These are phyloP conservation scores for Macrotis lagotis DNA, from an alignment of 2,113 vertebrate species.

Conservation along the genomic window DNA sequence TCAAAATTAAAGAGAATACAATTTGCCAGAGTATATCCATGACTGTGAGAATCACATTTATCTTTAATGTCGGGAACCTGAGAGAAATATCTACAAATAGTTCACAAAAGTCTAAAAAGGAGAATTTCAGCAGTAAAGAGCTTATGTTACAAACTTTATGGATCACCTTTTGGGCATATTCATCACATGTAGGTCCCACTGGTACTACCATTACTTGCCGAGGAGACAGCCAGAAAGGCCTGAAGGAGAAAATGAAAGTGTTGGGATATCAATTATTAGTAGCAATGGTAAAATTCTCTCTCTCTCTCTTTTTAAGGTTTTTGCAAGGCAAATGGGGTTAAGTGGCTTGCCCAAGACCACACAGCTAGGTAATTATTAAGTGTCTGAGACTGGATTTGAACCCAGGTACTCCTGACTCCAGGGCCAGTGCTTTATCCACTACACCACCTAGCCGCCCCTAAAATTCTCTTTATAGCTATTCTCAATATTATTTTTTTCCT, in stretches of 20 bases:
- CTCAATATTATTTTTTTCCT: not conserved
- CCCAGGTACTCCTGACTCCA: too few relatives aligned
- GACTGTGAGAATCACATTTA: not conserved
- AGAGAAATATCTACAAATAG: not conserved
- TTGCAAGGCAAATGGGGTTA: too few relatives aligned
- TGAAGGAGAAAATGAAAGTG: constrained; percentile 74
- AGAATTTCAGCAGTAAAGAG: not conserved
- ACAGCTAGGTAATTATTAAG: too few relatives aligned
- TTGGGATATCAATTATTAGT: not conserved
- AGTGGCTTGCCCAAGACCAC: too few relatives aligned
- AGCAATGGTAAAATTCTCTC: not conserved
- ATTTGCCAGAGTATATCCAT: not conserved
- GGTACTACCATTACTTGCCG: constrained; percentile 97
- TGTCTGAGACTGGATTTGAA: too few relatives aligned
- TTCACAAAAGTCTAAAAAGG: constrained; percentile 11
- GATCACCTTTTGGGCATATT: constrained; percentile 94
- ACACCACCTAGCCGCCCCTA: too few relatives aligned
- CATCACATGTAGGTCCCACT: constrained; percentile 94
- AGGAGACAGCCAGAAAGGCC: constrained; percentile 98
- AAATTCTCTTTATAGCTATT: not conserved
- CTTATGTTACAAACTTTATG: not conserved
- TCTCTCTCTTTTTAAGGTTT: too few relatives aligned
- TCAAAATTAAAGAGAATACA: not conserved
- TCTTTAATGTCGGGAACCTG: constrained; percentile 5
- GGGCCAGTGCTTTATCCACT: too few relatives aligned